Conservation (phyloP, 2,797 vertebrate species). For the Anabacerthia variegaticeps region DNA sequence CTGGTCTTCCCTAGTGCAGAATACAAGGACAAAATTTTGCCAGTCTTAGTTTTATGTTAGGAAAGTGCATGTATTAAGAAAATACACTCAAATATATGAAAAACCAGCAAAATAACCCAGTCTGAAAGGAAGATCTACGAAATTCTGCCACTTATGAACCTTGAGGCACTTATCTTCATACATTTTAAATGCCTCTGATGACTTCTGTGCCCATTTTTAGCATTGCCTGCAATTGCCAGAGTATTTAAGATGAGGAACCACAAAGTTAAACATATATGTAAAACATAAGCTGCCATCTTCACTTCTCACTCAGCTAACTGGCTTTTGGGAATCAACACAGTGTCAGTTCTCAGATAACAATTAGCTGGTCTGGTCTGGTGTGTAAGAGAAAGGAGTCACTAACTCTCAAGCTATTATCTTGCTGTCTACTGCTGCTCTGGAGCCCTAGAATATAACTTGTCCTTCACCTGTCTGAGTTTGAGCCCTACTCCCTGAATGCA, state of each 20-base stretch:
- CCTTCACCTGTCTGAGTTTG: neutral
- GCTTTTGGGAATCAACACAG: neutral
- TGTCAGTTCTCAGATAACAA: neutral
- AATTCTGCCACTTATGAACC: neutral
- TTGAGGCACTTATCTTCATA: neutral
- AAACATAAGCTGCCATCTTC: neutral
- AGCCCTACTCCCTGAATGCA: fast-evolving
- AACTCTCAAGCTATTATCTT: neutral
- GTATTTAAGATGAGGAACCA: neutral
- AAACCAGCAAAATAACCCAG: neutral
- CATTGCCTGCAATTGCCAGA: neutral
- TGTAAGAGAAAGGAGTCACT: neutral
- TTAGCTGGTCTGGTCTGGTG: neutral
- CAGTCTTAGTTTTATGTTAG: neutral
- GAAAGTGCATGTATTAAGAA: neutral
- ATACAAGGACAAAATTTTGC: neutral
- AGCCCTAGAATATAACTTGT: neutral
- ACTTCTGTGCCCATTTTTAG: neutral
- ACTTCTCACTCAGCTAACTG: neutral
- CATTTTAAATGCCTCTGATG: neutral
- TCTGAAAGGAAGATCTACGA: neutral
- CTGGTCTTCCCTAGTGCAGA: neutral
- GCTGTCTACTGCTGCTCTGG: neutral
- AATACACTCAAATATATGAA: neutral
- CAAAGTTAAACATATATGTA: neutral